phyloP scores from a whole-genome alignment of 2,113 vertebrate species.

The Tinamus guttatus region DNA sequence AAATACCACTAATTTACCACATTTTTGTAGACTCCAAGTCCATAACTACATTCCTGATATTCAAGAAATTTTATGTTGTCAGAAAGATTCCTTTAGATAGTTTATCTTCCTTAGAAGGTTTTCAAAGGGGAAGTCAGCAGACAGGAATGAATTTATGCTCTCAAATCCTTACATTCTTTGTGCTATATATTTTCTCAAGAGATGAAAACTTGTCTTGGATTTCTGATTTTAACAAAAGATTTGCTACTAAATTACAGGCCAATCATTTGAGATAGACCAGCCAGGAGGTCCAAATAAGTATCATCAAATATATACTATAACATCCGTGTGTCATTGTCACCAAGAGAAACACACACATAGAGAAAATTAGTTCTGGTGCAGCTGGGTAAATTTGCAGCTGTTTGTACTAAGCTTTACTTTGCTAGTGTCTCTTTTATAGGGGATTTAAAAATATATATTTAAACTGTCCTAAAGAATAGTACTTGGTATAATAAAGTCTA shows the following conservation, averaged over 20 bases:
- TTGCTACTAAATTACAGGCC: background rate
- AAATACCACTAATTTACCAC: background rate
- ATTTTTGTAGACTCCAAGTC: background rate
- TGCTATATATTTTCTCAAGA: slow-evolving; percentile 13
- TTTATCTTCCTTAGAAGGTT: slow-evolving; percentile 21
- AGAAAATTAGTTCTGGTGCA: background rate
- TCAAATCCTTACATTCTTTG: background rate
- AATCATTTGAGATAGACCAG: background rate
- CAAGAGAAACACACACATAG: background rate
- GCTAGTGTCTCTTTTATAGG: background rate
- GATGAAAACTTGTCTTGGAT: slow-evolving; percentile 34
- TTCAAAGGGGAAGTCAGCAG: background rate
- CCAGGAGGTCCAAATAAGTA: background rate
- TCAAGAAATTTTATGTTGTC: background rate
- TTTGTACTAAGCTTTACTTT: background rate
- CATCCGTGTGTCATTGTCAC: fast-evolving
- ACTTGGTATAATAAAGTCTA: background rate
- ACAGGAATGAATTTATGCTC: background rate
- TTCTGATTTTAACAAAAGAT: background rate
- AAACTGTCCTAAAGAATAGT: background rate
- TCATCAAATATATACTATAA: background rate
- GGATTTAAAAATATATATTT: background rate
- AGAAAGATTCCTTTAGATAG: background rate
- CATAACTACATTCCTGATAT: background rate
- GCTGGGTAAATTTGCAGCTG: background rate